Conservation (phyloP, 2,113 vertebrate genomes). For the Grammomys dolichurus region DNA sequence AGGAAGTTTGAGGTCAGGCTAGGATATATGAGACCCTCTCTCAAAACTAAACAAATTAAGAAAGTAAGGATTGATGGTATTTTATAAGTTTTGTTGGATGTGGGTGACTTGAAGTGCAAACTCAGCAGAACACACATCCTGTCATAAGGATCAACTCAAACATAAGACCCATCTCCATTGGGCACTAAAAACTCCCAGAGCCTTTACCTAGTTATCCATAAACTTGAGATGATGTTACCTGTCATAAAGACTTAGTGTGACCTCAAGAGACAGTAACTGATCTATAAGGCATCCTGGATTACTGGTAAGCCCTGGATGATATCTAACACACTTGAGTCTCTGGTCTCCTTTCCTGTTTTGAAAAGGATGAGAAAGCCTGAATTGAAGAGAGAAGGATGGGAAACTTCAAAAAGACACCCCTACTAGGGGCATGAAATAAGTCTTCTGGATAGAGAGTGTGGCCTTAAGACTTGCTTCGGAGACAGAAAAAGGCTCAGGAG, state of each 20-base stretch:
- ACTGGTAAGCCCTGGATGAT: not conserved
- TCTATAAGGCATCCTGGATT: too few species aligned
- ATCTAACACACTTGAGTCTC: not conserved
- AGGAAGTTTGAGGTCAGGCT: not conserved
- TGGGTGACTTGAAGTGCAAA: not conserved
- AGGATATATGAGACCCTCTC: not conserved
- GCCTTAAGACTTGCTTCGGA: not conserved
- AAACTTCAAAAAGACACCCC: not conserved
- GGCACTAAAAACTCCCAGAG: not conserved
- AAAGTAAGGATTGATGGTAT: too few species aligned
- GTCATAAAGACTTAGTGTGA: not conserved
- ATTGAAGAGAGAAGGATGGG: not conserved
- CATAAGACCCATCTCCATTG: not conserved
- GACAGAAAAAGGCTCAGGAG: not conserved
- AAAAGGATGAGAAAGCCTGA: not conserved
- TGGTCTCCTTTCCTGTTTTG: not conserved
- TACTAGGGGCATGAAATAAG: not conserved
- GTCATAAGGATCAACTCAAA: not conserved
- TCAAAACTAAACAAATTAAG: not conserved
- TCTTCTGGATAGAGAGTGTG: not conserved
- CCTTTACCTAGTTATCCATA: not conserved
- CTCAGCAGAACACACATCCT: not conserved
- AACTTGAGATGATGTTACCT: not conserved
- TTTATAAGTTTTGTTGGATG: fast-evolving
- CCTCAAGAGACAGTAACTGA: too few species aligned